Percentiles rank a stretch among this genome's conserved stretches.
These are phyloP conservation scores for Platycnemis pennipes DNA, from an alignment of 2,888 invertebrate genomes.

Conservation along the genomic window DNA sequence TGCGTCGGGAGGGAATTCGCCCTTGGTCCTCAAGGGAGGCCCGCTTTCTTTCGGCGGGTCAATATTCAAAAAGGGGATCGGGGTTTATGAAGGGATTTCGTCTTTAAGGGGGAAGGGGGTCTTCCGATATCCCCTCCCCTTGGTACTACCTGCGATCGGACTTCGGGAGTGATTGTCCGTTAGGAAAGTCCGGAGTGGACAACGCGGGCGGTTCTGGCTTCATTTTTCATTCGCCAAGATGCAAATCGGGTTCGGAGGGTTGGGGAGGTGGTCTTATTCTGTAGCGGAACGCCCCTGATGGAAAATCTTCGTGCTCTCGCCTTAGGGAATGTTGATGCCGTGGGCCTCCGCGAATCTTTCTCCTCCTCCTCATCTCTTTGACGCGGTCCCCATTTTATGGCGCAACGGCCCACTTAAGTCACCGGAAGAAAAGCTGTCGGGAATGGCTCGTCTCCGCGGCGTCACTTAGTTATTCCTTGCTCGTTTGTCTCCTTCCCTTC, in stretches of 20 bases:
- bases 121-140: neutral
- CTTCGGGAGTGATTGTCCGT: conserved; percentile 1
- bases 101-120: neutral
- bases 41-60: neutral
- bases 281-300: neutral
- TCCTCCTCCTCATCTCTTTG: neutral
- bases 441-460: neutral
- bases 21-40: neutral
- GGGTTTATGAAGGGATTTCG: neutral
- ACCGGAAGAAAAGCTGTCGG: neutral
- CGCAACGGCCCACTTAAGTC: neutral
- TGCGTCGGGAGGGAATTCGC: neutral
- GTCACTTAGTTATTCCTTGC: neutral
- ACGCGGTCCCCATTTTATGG: neutral
- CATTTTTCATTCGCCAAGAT: neutral
- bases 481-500: neutral
- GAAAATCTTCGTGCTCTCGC: neutral
- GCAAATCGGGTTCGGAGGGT: neutral
- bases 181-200: neutral
- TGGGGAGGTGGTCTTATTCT: neutral
- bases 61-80: neutral
- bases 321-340: neutral
- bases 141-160: conserved; percentile 35
- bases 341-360: neutral
- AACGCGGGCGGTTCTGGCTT: neutral